phyloP scores from a whole-genome alignment of 1,140 invertebrate genomes.

The Scylla paramamosain region DNA sequence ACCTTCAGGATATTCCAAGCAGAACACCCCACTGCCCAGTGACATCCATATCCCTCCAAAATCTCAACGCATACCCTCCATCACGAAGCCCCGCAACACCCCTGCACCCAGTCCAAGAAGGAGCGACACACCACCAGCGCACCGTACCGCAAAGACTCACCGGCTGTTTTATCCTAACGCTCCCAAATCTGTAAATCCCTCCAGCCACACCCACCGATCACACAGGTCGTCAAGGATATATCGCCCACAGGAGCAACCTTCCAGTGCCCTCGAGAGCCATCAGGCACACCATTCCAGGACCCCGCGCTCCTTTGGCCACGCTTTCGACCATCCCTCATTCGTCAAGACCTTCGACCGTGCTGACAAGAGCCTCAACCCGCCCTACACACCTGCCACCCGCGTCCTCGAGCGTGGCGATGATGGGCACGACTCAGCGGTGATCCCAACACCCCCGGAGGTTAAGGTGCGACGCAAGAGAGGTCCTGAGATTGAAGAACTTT shows the following conservation, averaged over 20 bases:
- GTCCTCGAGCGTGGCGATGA: not conserved
- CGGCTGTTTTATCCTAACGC: not conserved
- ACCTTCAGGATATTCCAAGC: not conserved
- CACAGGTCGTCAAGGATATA: not conserved
- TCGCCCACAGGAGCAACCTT: not conserved
- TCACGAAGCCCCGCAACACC: not conserved
- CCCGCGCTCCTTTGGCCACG: not conserved
- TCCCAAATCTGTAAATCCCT: not conserved
- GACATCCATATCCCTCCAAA: not conserved
- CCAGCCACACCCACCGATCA: not conserved
- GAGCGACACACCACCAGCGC: not conserved
- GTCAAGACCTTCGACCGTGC: not conserved
- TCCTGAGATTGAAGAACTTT: constrained; percentile 21
- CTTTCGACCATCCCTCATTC: not conserved
- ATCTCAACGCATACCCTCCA: not conserved
- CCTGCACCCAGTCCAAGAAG: not conserved
- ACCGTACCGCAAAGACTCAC: not conserved
- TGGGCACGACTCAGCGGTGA: not conserved
- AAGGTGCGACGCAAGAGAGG: constrained; percentile 45
- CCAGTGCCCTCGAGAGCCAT: not conserved
- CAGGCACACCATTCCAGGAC: not conserved
- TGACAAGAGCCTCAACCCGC: not conserved
- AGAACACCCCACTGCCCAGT: not conserved
- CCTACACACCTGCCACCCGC: not conserved
- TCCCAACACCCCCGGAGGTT: not conserved